Evolutionary conservation across 2,888 invertebrate genomes (phyloP).

Genomic region (Drepanosiphum platanoidis): DNA sequence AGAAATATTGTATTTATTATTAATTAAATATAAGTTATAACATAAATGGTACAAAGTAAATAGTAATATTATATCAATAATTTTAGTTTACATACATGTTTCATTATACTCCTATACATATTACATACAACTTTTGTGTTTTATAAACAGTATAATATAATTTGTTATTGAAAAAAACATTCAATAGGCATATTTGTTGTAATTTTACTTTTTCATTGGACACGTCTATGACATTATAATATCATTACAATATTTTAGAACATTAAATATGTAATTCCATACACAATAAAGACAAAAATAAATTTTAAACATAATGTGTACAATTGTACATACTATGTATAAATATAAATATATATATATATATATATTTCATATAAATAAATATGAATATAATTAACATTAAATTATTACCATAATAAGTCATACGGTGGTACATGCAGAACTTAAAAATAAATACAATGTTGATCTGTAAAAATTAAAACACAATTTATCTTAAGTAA

Average conservation of each 20-base stretch:
- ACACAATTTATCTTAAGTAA: neutral
- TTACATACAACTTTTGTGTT: neutral
- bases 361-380: too few relatives aligned
- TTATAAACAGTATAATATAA: neutral
- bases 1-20: constrained; percentile 4
- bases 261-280: constrained; percentile 5
- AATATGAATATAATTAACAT: constrained; percentile 3
- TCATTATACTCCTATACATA: neutral
- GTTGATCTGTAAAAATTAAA: neutral
- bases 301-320: neutral
- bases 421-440: neutral
- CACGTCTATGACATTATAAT: constrained; percentile 6
- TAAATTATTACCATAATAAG: neutral
- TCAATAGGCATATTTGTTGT: neutral
- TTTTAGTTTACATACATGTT: constrained; percentile 6
- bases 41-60: neutral
- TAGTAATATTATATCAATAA: neutral
- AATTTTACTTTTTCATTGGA: neutral
- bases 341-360: too few relatives aligned
- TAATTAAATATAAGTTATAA: neutral
- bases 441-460: neutral
- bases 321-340: neutral
- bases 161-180: constrained; percentile 1
- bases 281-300: constrained; percentile 10
- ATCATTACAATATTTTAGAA: neutral